Percentiles rank a stretch among this genome's conserved stretches.
phyloP scores from a whole-genome alignment of 2,888 invertebrate genomes.

The Bursaphelenchus okinawaensis region DNA sequence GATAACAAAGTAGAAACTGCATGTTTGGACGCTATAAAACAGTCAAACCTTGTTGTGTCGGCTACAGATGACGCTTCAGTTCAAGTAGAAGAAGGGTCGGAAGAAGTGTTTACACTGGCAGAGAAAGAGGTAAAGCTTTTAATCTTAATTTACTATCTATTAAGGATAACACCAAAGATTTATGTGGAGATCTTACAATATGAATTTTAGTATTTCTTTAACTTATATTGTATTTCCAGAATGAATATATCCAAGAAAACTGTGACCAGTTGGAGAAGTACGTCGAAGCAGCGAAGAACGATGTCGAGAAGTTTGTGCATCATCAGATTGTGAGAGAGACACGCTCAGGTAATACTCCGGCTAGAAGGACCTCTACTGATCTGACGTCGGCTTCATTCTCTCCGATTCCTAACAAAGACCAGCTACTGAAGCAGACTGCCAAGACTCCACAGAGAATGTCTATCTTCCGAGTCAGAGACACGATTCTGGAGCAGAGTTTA shows the following conservation, averaged over 20 bases:
- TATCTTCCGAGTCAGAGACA: constrained; percentile 10
- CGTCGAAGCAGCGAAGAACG: background rate
- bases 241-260: background rate
- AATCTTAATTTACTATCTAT: too few species aligned
- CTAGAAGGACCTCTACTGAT: background rate
- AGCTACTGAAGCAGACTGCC: constrained; percentile 5
- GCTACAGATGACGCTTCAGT: background rate
- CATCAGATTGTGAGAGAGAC: constrained; percentile 19
- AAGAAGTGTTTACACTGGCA: background rate
- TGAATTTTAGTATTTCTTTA: too few species aligned
- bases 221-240: background rate
- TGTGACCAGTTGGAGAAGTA: background rate
- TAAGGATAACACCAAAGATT: too few species aligned
- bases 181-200: too few species aligned
- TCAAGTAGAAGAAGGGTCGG: background rate
- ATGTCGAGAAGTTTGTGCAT: constrained; percentile 21
- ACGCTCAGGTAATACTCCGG: constrained; percentile 16
- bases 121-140: background rate
- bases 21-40: background rate
- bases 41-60: background rate
- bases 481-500: constrained; percentile 12
- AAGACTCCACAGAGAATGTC: constrained; percentile 8
- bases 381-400: background rate
- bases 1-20: background rate
- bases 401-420: background rate